Percentiles rank a stretch among this genome's conserved stretches.
phyloP scores from a whole-genome alignment of 2,797 vertebrate species.

The Urosaurus nigricauda region DNA sequence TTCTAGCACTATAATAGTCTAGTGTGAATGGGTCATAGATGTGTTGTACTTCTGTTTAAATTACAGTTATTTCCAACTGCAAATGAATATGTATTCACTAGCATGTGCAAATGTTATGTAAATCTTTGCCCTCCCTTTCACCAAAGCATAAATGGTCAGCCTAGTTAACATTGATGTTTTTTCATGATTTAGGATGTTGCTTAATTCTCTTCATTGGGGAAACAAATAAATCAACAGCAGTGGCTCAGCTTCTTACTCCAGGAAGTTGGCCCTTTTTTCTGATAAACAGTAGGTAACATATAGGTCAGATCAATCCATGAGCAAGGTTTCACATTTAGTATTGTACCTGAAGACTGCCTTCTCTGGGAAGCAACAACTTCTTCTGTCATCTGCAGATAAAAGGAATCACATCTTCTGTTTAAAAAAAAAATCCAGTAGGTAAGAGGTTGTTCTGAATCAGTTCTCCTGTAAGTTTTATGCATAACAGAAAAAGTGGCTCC shows the following conservation, averaged over 20 bases:
- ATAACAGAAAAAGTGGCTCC: constrained; percentile 3
- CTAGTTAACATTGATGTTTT: not conserved
- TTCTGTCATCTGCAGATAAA: not conserved
- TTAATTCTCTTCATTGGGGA: not conserved
- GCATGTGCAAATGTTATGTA: not conserved
- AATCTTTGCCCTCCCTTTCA: not conserved
- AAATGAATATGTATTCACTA: not conserved
- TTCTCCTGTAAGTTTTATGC: not conserved
- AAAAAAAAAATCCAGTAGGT: not conserved
- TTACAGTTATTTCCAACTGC: not conserved
- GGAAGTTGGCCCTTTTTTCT: not conserved
- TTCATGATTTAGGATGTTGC: not conserved
- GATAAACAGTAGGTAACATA: not conserved
- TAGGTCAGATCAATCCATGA: not conserved
- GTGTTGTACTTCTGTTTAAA: not conserved
- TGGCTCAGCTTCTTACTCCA: not conserved
- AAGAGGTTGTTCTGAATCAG: not conserved
- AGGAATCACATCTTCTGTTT: not conserved
- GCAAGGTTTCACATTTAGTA: not conserved
- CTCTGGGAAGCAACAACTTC: not conserved
- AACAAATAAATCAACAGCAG: not conserved
- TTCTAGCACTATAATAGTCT: no score
- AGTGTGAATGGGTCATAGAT: not conserved
- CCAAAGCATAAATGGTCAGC: not conserved
- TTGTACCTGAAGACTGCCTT: not conserved